Percentiles rank a stretch among this genome's conserved stretches.
Evolutionary conservation across 2,797 vertebrate species (phyloP).

Genomic region (Acipenser ruthenus): DNA sequence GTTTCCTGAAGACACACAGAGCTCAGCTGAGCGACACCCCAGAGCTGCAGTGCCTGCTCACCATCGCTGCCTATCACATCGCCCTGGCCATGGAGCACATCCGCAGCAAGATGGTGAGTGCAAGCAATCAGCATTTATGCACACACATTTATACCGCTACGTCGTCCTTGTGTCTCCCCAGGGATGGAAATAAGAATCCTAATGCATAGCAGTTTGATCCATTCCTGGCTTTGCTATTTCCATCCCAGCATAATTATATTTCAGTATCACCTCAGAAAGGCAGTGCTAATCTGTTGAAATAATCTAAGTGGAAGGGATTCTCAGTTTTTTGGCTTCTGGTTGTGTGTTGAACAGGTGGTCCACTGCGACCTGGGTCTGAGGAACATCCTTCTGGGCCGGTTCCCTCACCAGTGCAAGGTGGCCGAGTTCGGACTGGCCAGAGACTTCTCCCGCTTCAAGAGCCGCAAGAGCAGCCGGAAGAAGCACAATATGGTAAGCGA

Average conservation of each 20-base stretch:
- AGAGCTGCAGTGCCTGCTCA: slow-evolving; percentile 55
- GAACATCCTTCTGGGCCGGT: slow-evolving; percentile 57
- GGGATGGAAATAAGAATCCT: too few species aligned
- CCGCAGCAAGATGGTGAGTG: slow-evolving; percentile 50
- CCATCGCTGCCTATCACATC: slow-evolving; percentile 33
- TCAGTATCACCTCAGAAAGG: too few species aligned
- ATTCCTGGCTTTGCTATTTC: too few species aligned
- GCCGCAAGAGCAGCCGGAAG: slow-evolving; percentile 46
- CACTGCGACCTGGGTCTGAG: slow-evolving; percentile 64
- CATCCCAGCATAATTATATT: too few species aligned
- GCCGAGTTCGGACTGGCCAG: slow-evolving; percentile 54
- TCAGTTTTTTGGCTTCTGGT: neutral
- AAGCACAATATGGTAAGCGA: slow-evolving; percentile 36
- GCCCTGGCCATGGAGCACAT: slow-evolving; percentile 47
- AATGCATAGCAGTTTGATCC: too few species aligned
- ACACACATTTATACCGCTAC: neutral
- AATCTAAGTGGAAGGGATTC: neutral
- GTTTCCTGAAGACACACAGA: slow-evolving; percentile 55
- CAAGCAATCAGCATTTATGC: slow-evolving; percentile 39
- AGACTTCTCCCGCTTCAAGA: slow-evolving; percentile 37
- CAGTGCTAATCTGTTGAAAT: neutral
- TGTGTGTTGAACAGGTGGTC: slow-evolving; percentile 42
- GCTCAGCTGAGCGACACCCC: slow-evolving; percentile 50
- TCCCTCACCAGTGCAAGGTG: slow-evolving; percentile 62
- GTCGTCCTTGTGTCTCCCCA: neutral